Percentiles rank a stretch among this genome's conserved stretches.
phyloP scores from a whole-genome alignment of 2,888 invertebrate genomes.

The Stomorhina lunata region DNA sequence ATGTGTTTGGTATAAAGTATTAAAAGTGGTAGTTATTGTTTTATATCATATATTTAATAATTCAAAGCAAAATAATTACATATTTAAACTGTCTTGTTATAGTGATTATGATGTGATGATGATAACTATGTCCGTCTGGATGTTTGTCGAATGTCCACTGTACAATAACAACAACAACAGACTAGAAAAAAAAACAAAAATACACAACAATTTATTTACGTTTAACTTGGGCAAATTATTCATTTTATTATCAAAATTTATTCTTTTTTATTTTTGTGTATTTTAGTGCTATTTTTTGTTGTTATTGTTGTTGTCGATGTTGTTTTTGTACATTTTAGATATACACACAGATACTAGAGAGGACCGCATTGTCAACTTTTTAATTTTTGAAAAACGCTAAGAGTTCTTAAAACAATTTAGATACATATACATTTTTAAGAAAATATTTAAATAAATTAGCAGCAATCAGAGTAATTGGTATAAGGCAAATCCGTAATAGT shows the following conservation, averaged over 20 bases:
- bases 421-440: too few species aligned
- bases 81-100: not conserved
- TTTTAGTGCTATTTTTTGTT: not conserved
- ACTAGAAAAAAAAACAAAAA: too few species aligned
- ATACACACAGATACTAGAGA: not conserved
- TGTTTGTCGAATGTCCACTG: too few species aligned
- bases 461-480: too few species aligned
- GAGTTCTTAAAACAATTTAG: too few species aligned
- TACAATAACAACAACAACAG: too few species aligned
- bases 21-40: too few species aligned
- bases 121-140: not conserved
- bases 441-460: too few species aligned
- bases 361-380: too few species aligned
- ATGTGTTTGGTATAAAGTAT: not conserved
- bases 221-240: slow-evolving; percentile 23
- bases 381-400: too few species aligned
- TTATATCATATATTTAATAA: not conserved
- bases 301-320: slow-evolving; percentile 22
- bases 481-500: too few species aligned
- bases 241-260: slow-evolving; percentile 20
- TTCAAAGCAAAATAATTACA: not conserved
- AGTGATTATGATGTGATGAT: too few species aligned
- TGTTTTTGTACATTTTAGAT: slow-evolving; percentile 8
- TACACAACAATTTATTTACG: not conserved
- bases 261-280: slow-evolving; percentile 25